Conservation (phyloP, 2,797 vertebrate species). For the Chelidonichthys spinosus region DNA sequence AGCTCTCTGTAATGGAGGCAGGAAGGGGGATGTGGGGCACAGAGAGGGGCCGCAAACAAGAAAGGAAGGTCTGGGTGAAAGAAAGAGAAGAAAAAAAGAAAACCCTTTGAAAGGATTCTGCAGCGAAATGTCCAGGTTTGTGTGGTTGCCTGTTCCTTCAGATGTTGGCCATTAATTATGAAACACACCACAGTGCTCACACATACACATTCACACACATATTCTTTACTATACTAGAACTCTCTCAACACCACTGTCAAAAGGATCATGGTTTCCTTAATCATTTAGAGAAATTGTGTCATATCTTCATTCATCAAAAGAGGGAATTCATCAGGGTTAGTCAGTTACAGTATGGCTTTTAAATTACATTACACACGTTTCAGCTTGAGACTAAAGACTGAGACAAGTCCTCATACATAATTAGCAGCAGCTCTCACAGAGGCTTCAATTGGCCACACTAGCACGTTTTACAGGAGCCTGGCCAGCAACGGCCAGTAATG, state of each 20-base stretch:
- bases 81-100: constrained; percentile 59
- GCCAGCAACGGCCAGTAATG: constrained; percentile 53
- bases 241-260: constrained; percentile 2
- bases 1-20: constrained; percentile 67
- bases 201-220: constrained; percentile 4
- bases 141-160: constrained; percentile 45
- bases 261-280: constrained; percentile 7
- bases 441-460: constrained; percentile 52
- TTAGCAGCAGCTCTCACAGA: constrained; percentile 47
- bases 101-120: constrained; percentile 58
- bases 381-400: constrained; percentile 44
- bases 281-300: neutral
- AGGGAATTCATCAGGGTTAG: neutral
- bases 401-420: constrained; percentile 39
- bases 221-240: constrained; percentile 16
- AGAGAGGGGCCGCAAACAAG: constrained; percentile 69
- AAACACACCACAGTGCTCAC: constrained; percentile 19
- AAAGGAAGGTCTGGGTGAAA: constrained; percentile 65
- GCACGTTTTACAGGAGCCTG: constrained; percentile 59
- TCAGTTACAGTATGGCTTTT: constrained; percentile 21
- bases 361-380: constrained; percentile 20
- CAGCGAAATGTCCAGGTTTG: constrained; percentile 60
- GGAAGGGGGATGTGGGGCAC: constrained; percentile 61
- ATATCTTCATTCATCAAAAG: constrained; percentile 6
- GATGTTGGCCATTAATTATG: constrained; percentile 57